Evolutionary conservation across 1,140 invertebrate species (phyloP).

Genomic region (Drosophila sulfurigaster): DNA sequence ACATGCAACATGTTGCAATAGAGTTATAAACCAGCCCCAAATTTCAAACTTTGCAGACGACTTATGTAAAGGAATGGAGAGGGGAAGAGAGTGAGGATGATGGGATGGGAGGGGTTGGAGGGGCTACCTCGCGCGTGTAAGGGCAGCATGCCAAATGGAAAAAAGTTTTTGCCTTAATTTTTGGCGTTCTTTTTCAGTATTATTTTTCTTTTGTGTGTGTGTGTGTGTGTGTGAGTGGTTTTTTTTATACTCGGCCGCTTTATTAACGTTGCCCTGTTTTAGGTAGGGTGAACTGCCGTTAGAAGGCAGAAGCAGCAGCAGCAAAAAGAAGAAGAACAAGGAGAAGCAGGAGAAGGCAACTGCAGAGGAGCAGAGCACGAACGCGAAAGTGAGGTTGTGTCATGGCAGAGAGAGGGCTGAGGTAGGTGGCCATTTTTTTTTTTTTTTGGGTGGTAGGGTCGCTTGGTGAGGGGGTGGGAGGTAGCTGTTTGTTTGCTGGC

Average conservation of each 20-base stretch:
- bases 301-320: neutral
- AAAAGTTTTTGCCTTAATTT: slow-evolving; percentile 60
- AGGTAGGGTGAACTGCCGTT: slow-evolving; percentile 39
- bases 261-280: slow-evolving; percentile 67
- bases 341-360: no score
- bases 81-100: neutral
- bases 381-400: neutral
- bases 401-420: neutral
- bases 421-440: no score
- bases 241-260: slow-evolving; percentile 53
- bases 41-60: slow-evolving; percentile 66
- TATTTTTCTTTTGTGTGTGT: slow-evolving; percentile 14
- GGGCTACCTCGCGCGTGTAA: slow-evolving; percentile 23
- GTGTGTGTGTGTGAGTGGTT: neutral
- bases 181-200: slow-evolving; percentile 42
- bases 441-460: neutral
- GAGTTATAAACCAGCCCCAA: slow-evolving; percentile 65
- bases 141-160: slow-evolving; percentile 56
- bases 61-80: slow-evolving; percentile 29
- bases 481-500: slow-evolving; percentile 62
- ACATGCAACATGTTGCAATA: slow-evolving; percentile 79
- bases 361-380: slow-evolving; percentile 1
- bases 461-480: neutral
- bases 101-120: neutral
- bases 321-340: neutral